Conservation (phyloP, 2,797 vertebrate genomes). For the Numenius phaeopus region DNA sequence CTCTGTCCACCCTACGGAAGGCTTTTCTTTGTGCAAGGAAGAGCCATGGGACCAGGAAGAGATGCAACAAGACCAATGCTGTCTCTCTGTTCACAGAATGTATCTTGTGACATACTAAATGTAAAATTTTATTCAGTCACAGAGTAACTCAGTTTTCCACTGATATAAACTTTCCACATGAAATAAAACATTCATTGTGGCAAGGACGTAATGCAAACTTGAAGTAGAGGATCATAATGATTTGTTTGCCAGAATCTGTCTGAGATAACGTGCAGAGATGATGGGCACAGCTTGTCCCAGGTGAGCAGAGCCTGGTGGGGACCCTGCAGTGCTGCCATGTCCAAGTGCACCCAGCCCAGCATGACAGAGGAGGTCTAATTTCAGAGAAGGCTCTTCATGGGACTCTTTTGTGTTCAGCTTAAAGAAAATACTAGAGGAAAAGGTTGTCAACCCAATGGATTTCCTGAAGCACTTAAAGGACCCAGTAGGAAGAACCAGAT, state of each 20-base stretch:
- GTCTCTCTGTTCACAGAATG: not conserved
- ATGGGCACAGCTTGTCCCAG: not conserved
- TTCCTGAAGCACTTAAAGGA: constrained; percentile 62
- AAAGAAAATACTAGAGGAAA: not conserved
- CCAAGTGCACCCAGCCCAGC: not conserved
- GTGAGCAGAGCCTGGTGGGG: not conserved
- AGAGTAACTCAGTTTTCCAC: not conserved
- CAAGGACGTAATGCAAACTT: not conserved
- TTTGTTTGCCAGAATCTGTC: not conserved
- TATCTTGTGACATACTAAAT: not conserved
- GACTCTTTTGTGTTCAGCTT: not conserved
- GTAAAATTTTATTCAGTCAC: not conserved
- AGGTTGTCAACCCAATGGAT: not conserved
- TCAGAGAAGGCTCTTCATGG: not conserved
- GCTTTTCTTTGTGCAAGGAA: not conserved
- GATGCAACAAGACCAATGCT: not conserved
- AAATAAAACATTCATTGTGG: not conserved
- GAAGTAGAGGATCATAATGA: not conserved
- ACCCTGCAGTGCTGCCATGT: not conserved
- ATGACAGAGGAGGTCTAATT: not conserved
- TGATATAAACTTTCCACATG: not conserved
- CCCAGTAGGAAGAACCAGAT: constrained; percentile 32
- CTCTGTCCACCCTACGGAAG: not conserved
- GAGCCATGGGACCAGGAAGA: not conserved
- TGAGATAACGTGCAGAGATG: not conserved